Evolutionary conservation across 2,113 vertebrate genomes (phyloP).

Genomic region (Ia io): DNA sequence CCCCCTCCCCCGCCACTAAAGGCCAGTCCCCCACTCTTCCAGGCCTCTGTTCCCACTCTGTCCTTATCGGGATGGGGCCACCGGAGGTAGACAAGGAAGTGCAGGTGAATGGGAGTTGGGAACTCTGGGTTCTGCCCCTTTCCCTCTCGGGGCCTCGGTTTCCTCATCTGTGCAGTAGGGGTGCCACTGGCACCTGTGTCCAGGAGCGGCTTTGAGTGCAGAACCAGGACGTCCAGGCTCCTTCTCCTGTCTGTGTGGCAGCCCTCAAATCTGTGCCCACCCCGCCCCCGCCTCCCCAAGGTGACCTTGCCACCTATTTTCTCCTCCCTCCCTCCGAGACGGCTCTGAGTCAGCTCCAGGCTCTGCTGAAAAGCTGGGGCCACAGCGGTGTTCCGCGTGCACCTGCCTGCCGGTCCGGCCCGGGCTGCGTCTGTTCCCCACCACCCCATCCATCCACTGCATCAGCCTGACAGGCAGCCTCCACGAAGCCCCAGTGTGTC

Average conservation of each 20-base stretch:
- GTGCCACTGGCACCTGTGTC: neutral
- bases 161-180: neutral
- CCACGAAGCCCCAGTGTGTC: neutral
- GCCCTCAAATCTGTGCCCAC: neutral
- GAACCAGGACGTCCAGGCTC: neutral
- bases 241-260: neutral
- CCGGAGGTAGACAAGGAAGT: neutral
- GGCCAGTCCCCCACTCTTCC: neutral
- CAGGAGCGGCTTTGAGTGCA: neutral
- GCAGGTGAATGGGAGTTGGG: no score
- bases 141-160: neutral
- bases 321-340: no score
- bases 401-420: neutral
- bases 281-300: neutral
- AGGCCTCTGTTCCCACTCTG: neutral
- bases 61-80: neutral
- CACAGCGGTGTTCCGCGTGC: neutral
- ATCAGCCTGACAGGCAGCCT: neutral
- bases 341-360: neutral
- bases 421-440: neutral
- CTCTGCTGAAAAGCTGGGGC: neutral
- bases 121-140: neutral
- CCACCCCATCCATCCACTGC: neutral
- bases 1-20: neutral
- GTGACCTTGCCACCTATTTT: neutral